A percentile compares a stretch with the other conserved stretches of the same genome.
Conservation (phyloP, 2,797 vertebrate genomes). For the Sitta carolinensis region DNA sequence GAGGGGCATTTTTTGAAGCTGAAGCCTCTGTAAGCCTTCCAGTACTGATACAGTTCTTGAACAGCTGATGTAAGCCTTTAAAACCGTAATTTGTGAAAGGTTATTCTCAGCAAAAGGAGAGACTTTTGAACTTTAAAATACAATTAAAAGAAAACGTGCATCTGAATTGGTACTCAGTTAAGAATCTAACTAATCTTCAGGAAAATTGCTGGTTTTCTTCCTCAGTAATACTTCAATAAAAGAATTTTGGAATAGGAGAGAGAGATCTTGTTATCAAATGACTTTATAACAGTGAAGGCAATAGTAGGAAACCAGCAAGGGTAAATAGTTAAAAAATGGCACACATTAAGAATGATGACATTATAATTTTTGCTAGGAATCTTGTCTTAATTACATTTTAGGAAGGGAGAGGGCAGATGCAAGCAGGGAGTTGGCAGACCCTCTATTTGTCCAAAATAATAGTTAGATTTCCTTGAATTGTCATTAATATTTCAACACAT, state of each 20-base stretch:
- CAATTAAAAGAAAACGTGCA: neutral
- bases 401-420: neutral
- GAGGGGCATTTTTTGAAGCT: neutral
- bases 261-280: neutral
- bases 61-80: neutral
- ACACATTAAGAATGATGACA: neutral
- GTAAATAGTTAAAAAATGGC: neutral
- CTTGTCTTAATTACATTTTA: conserved; percentile 4
- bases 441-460: conserved; percentile 25
- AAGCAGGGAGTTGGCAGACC: neutral
- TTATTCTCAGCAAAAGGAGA: neutral
- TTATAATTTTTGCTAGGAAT: neutral
- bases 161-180: neutral
- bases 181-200: neutral
- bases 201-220: neutral
- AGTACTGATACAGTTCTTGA: neutral
- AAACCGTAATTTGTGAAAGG: neutral
- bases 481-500: conserved; percentile 5
- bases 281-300: neutral
- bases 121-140: neutral
- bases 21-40: neutral
- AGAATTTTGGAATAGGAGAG: neutral
- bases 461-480: conserved; percentile 24
- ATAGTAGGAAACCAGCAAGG: neutral
- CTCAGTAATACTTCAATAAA: neutral